Percentiles rank a stretch among this genome's conserved stretches.
Evolutionary conservation across 2,113 vertebrate genomes (phyloP).

Genomic region (Lagopus leucura): DNA sequence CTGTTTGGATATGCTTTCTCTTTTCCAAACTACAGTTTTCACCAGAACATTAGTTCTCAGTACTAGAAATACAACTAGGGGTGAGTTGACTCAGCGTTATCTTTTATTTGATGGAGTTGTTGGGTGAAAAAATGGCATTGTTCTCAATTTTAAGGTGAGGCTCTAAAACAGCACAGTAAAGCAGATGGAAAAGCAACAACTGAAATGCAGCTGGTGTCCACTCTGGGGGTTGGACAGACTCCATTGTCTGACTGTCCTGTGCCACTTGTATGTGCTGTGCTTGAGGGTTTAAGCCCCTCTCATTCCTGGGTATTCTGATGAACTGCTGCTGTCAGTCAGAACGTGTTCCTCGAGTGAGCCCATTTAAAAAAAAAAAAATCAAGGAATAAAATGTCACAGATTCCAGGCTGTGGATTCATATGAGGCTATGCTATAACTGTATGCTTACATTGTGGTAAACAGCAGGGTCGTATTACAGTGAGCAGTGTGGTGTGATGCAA

Average conservation of each 20-base stretch:
- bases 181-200: constrained; percentile 57
- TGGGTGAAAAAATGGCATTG: background rate
- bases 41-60: background rate
- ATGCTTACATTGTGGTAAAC: constrained; percentile 46
- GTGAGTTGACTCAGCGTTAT: background rate
- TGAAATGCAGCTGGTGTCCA: constrained; percentile 29
- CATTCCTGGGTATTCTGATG: background rate
- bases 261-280: background rate
- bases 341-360: background rate
- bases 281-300: background rate
- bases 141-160: background rate
- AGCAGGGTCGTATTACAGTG: background rate
- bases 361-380: background rate
- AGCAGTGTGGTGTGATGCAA: background rate
- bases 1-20: background rate
- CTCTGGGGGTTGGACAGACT: background rate
- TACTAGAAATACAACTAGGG: background rate
- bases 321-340: background rate
- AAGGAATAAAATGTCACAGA: constrained; percentile 41
- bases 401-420: constrained; percentile 48
- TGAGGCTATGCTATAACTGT: background rate
- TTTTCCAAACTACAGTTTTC: background rate
- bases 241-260: background rate
- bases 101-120: background rate
- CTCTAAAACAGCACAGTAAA: background rate